phyloP scores from a whole-genome alignment of 1,140 invertebrate genomes.

The Tetranychus urticae region DNA sequence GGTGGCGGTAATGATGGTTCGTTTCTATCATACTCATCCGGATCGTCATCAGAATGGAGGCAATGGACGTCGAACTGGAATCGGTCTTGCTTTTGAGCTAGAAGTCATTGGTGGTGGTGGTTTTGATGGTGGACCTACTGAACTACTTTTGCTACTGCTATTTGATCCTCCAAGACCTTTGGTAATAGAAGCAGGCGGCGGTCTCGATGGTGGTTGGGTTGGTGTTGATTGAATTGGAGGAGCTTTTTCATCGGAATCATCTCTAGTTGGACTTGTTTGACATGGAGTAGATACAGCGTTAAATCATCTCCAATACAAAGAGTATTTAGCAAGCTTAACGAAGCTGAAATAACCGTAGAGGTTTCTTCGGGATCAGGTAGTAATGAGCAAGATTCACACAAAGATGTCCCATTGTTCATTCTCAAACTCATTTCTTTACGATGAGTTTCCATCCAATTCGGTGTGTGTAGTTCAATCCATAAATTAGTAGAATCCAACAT shows the following conservation, averaged over 20 bases:
- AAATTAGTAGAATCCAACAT: constrained; percentile 25
- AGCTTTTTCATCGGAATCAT: constrained; percentile 4
- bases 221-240: constrained; percentile 5
- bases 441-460: constrained; percentile 52
- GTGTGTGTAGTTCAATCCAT: constrained; percentile 46
- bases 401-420: constrained; percentile 50
- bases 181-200: constrained; percentile 2
- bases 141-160: not conserved
- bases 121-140: not conserved
- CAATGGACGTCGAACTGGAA: constrained; percentile 1
- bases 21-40: not conserved
- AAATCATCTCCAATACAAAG: not conserved
- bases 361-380: constrained; percentile 1
- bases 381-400: constrained; percentile 21
- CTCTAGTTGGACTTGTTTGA: constrained; percentile 10
- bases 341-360: not conserved
- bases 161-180: not conserved
- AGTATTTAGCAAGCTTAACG: not conserved
- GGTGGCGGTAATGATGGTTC: not conserved
- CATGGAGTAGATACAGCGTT: constrained; percentile 2
- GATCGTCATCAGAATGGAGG: constrained; percentile 2
- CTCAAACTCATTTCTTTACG: constrained; percentile 56
- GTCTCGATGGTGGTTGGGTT: constrained; percentile 13
- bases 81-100: not conserved
- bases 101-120: not conserved